Base-by-base conservation (phyloP, 1,140 invertebrate genomes). In the Cotesia typhae region DNA sequence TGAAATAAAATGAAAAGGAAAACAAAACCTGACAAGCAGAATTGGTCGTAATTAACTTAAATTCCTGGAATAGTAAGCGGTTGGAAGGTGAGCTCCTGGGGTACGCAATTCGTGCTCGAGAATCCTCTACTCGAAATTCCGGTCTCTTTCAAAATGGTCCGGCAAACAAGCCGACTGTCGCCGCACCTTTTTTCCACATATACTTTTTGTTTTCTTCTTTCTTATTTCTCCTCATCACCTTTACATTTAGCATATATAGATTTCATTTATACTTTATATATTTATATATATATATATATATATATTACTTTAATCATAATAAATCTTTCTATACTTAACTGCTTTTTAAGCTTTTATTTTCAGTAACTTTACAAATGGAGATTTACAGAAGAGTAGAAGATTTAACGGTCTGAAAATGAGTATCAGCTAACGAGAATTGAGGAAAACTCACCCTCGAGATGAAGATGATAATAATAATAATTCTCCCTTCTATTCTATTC, bases 81-180 rank as follows among this genome's bases (percentile, higher is more conserved):
- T 36, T 51, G 41, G 64, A 72, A 72, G 63, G 71, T 72, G 64
- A 72, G 71, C 71, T 72, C 65, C 71, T 72, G 71, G 71, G 71
- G 71, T 72, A 72, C 65, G 61, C 70, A 60, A 20, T 53, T 59
- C 70, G 63, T 65, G 61, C 51, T 36, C 53, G 64, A 67, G 69
- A 66, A 70, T 68, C 68, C 53, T 61, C 67, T 69, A 65, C 71
- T 72, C 61, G 71, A 75, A 72, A 72, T 75, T 75, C 71, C 74
- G 67, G 67, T 71, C 74, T 67, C 71, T 75, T 75, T 75, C 74
- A 75, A 75, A 75, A 75, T 72, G 71, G 67, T 72, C 69, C 70
- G 74, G 67, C 74, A 75, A 75, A 75, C 71, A 72, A 70, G 74
- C 70, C 70, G 74, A 72, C 70, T 69, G 71, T 72, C 64, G 41